These are phyloP conservation scores for Monochamus alternatus DNA, from an alignment of 2,888 invertebrate genomes.

Conservation along the genomic window DNA sequence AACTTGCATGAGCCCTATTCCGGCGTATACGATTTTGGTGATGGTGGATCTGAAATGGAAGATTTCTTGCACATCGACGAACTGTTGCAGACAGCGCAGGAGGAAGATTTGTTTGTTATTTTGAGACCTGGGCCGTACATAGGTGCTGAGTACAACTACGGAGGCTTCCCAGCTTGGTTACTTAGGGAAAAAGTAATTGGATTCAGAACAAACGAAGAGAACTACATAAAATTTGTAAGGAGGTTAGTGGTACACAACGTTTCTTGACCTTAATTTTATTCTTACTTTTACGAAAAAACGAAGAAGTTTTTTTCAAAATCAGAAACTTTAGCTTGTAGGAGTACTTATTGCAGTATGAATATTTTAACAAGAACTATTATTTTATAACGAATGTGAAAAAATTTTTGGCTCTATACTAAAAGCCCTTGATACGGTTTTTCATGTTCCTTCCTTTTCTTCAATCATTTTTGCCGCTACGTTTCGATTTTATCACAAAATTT, in stretches of 20 bases:
- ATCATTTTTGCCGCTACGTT: too few relatives aligned
- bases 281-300: too few relatives aligned
- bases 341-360: too few relatives aligned
- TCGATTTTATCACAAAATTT: too few relatives aligned
- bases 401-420: too few relatives aligned
- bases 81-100: conserved; percentile 83
- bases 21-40: conserved; percentile 80
- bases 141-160: conserved; percentile 89
- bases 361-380: too few relatives aligned
- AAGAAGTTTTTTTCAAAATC: too few relatives aligned
- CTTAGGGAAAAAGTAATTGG: conserved; percentile 70
- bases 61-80: conserved; percentile 73
- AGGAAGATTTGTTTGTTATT: conserved; percentile 85
- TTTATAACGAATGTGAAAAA: too few relatives aligned
- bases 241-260: conserved; percentile 62
- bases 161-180: conserved; percentile 65
- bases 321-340: too few relatives aligned
- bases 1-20: conserved; percentile 86
- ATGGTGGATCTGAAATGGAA: conserved; percentile 74
- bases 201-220: conserved; percentile 61
- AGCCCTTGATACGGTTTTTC: too few relatives aligned
- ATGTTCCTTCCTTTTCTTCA: too few relatives aligned
- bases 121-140: conserved; percentile 93
- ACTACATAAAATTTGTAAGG: conserved; percentile 68
- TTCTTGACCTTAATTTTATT: too few relatives aligned